Evolutionary conservation across 2,113 vertebrate species (phyloP).

Genomic region (Syngnathoides biaculeatus): DNA sequence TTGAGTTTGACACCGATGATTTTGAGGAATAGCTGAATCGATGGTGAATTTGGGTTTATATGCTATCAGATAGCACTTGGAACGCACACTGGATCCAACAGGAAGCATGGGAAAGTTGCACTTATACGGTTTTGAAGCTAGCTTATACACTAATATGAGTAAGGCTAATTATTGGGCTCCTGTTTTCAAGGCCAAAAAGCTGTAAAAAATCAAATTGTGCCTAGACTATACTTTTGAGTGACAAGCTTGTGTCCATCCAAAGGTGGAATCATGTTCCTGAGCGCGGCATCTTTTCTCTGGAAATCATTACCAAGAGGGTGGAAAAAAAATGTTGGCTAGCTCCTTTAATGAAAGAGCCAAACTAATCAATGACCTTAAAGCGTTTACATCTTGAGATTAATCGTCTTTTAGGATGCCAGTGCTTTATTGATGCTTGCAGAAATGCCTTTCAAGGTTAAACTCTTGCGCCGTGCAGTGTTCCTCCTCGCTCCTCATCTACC

Average conservation of each 20-base stretch:
- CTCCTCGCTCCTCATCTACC: not conserved
- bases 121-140: too few relatives aligned
- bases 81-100: not conserved
- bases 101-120: not conserved
- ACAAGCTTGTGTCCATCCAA: too few relatives aligned
- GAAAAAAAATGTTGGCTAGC: constrained; percentile 2
- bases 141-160: not conserved
- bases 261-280: not conserved
- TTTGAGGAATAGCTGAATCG: too few relatives aligned
- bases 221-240: too few relatives aligned
- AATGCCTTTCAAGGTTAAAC: constrained; percentile 49
- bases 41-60: too few relatives aligned
- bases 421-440: constrained; percentile 18
- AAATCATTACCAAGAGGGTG: not conserved
- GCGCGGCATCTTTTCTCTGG: not conserved
- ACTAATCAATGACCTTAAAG: not conserved
- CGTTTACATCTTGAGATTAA: not conserved
- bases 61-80: too few relatives aligned
- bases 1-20: too few relatives aligned
- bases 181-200: not conserved
- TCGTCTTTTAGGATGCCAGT: not conserved
- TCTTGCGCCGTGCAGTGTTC: not conserved
- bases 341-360: constrained; percentile 2
- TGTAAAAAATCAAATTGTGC: not conserved
- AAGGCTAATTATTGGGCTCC: not conserved